Evolutionary conservation across 2,888 invertebrate genomes (phyloP), one percentile per base, ranked within the genome.

Genomic region (Hetaerina titia): DNA sequence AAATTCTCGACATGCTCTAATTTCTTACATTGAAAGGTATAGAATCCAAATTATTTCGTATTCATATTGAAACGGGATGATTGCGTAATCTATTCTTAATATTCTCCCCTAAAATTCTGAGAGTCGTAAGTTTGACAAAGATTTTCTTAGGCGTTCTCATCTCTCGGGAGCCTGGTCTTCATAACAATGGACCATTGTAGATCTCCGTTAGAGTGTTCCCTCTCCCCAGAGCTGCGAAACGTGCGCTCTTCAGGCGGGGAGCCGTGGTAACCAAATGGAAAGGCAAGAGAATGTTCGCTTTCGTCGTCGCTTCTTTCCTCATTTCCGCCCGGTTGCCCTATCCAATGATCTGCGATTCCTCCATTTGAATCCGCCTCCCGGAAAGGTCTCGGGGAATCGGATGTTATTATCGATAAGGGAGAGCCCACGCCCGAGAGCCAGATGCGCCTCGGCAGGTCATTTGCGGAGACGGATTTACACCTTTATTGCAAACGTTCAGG

Each of bases 331-430:
- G 81, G 31, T 13, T 81, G 31, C 31, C 2, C 31, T 31, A 81
- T 81, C 81, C 81, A 81, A 31, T 81, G 81, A 81, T 81, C 81
- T 81, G 81, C 81, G 81, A 81, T 31, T 81, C 81, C 81, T 31
- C 81, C 15, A 31, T 81, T 81, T 81, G 31, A 81, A 31, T 81
- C 81, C 81, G 31, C 81, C 13, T 31, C 25, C 15, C 25, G 25
- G 81, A 31, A 69, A 31, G 4, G 81, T 31, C 11, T 31, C 4
- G 25, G 81, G 11, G 81, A 22, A 31, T 81, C 25, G 81, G 81
- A 81, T 81, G 81, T 31, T 81, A 31, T 9, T 15, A 13, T 81
- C 13, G 81, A 81, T 81, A 81, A 81, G 81, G 25, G 2, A 81
- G 81, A 81, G 15, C 25, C 25, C 2, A 81, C 81, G 25, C 31